Base-by-base conservation (phyloP, 2,888 invertebrate genomes). In the Metallyticus violacea region DNA sequence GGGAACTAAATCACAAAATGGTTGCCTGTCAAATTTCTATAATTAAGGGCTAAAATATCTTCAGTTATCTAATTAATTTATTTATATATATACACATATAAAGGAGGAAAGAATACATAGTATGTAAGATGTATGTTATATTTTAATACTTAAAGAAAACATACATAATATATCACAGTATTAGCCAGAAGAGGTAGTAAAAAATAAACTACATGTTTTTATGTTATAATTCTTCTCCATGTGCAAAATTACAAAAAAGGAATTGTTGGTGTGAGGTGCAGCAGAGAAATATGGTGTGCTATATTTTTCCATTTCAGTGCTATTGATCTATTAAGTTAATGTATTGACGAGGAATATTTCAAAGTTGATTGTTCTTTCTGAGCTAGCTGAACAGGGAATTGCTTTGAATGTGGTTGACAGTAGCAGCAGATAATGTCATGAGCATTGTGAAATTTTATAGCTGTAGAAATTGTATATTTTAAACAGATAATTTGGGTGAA, bases 61-160 rank as follows among this genome's bases (percentile, higher is more conserved):
- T 83, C 76, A 83, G 83, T 26, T 9, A 62, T 83, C 4, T 79
- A 76, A 81, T 29, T 83, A 40, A 76, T 83, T 83, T 83, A 83
- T 83, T 83, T 40, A 83, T 83, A 83, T 62, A 83, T 62, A 81
- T 79, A 81, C 40, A 81, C 40, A 76, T 83, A 76, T n/a, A 26
- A 83, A 83, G 76, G 76, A 76, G 22, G 62, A 27, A 83, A 76
- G 25, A 25, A n/a, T 26, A 83, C 62, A 62, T 76, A 40, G 83
- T 77, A 77, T 76, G 83, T 83, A 83, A 77, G 83, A 28, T 83
- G 27, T 77, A 27, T 83, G 62, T 79, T 26, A 79, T 26, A 79
- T 79, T 79, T 79, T 79, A 62, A 62, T 62, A 62, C 40, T 22
- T 62, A 62, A 62, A 62, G 15, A 62, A 62, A 4, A 22, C 40